Evolutionary conservation across 2,113 vertebrate species (phyloP).

Genomic region (Galemys pyrenaicus): DNA sequence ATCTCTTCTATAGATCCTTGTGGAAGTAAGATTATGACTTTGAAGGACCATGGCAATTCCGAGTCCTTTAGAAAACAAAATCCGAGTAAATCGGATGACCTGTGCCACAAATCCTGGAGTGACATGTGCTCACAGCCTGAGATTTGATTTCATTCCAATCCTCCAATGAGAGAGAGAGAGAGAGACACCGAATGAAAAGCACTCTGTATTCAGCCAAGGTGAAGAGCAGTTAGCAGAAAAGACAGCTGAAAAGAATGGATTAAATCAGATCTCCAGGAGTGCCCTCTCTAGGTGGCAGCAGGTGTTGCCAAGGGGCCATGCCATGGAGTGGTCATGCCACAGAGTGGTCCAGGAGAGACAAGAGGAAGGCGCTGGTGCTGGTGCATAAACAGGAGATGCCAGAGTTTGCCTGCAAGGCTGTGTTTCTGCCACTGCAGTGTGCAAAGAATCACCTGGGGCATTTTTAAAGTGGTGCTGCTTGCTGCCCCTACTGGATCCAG

Average conservation of each 20-base stretch:
- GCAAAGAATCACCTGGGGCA: not conserved
- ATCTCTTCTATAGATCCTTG: not conserved
- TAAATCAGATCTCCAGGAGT: not conserved
- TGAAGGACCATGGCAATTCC: not conserved
- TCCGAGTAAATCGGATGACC: slow-evolving; percentile 3
- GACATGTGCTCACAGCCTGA: slow-evolving; percentile 67
- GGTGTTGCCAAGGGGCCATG: not conserved
- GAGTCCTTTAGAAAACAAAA: slow-evolving; percentile 29
- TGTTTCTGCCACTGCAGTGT: too few relatives aligned
- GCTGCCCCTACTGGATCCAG: not conserved
- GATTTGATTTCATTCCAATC: slow-evolving; percentile 50
- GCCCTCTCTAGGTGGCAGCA: not conserved
- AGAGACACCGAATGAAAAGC: slow-evolving; percentile 4
- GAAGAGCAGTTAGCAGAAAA: not conserved
- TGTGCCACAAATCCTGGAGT: slow-evolving; percentile 19
- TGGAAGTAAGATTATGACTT: not conserved
- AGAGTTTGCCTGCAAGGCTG: not conserved
- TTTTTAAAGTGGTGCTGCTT: not conserved
- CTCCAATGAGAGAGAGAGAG: slow-evolving; percentile 12
- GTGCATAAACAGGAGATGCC: not conserved
- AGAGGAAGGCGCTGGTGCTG: not conserved
- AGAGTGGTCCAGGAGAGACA: not conserved
- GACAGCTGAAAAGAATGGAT: slow-evolving; percentile 23
- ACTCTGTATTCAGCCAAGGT: not conserved
- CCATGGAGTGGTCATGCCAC: not conserved